Base-by-base conservation (phyloP, 2,797 vertebrate species). In the Potorous gilbertii region DNA sequence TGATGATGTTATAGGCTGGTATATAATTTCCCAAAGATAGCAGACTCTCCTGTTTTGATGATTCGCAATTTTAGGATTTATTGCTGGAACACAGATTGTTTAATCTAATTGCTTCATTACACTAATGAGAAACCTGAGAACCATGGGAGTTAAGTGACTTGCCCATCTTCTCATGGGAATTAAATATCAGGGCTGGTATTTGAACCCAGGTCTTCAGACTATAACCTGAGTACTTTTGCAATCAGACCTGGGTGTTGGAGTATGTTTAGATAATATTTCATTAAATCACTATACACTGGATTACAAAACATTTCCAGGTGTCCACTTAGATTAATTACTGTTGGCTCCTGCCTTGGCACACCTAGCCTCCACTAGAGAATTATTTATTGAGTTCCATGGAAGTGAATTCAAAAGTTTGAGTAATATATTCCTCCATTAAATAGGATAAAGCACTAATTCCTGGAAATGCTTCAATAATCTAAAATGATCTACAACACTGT, bases 401-500 rank as follows among this genome's bases (percentile, higher is more conserved):
- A 89, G 94, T 92, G 28, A 59, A 55, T 94, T 96, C 66, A 92
- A 94, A n/a, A 92, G 59, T 95, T 95, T 96, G 46, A 92, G 94
- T 96, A 91, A 93, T 18, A 55, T 93, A 55, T 90, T 92, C 96
- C 90, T 55, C 66, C 57, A 62, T 95, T 94, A 95, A 40, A 56
- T 52, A 90, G 87, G 95, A 62, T 59, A 93, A 95, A 13, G 29
- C 40, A 95, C 27, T 24, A 56, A 46, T 96, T 97, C 56, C n/a
- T 97, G 50, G 28, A 50, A 59, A 54, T 56, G 94, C 21, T 87
- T 87, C 54, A 59, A 81, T 55, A 96, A 91, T 91, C 40, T 59
- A 97, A 93, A 52, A 55, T 96, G 95, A 90, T 90, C 57, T 87
- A 95, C 91, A 96, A 96, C n/a, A 90, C 21, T 94, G 93, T 94